phyloP scores from a whole-genome alignment of 2,113 vertebrate genomes.

The Neolamprologus devosi region DNA sequence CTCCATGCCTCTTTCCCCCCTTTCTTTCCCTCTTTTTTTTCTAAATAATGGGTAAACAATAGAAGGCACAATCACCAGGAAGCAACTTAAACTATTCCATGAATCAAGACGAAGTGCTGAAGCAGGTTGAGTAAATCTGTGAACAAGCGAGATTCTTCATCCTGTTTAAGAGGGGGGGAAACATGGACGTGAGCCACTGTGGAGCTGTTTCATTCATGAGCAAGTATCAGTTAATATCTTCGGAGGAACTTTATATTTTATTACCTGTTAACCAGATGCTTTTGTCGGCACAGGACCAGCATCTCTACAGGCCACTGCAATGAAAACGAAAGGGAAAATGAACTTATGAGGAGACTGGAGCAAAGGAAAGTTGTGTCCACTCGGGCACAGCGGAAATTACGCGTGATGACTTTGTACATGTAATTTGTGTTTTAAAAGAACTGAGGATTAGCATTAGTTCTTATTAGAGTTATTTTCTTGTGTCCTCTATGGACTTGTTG shows the following conservation, averaged over 20 bases:
- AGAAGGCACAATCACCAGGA: not conserved
- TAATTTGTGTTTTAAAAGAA: not conserved
- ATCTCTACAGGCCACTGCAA: slow-evolving; percentile 50
- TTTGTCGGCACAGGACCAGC: not conserved
- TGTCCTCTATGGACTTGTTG: not conserved
- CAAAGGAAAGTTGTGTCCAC: not conserved
- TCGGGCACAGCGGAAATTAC: slow-evolving; percentile 1
- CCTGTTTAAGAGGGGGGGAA: slow-evolving; percentile 6
- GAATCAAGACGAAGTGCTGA: not conserved
- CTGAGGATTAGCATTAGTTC: not conserved
- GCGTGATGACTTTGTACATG: not conserved
- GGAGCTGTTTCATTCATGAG: not conserved
- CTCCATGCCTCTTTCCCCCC: not conserved
- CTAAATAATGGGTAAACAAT: not conserved
- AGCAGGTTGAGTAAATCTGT: not conserved
- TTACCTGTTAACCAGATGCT: slow-evolving; percentile 3
- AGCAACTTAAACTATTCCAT: not conserved
- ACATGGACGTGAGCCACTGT: not conserved
- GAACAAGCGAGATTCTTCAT: slow-evolving; percentile 16
- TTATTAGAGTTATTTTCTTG: not conserved
- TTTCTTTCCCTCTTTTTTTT: not conserved
- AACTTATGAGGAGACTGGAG: not conserved
- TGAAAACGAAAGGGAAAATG: not conserved
- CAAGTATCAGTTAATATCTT: not conserved
- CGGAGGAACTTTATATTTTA: not conserved